These are phyloP conservation scores for Euplagia quadripunctaria DNA, from an alignment of 2,888 invertebrate species.

Conservation along the genomic window DNA sequence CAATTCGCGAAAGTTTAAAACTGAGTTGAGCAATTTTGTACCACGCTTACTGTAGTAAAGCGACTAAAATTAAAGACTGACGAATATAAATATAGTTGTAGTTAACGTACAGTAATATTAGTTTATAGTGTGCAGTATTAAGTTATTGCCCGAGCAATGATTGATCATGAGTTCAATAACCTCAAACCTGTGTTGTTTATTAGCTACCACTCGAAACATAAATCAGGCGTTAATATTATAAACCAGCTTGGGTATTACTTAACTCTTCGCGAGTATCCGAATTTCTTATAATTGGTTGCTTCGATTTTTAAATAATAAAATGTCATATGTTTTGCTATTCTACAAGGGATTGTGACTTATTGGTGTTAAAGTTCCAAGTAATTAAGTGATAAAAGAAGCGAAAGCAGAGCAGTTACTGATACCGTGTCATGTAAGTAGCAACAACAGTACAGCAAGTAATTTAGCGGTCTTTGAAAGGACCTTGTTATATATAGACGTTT, in stretches of 20 bases:
- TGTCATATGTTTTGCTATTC: background rate
- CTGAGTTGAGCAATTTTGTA: background rate
- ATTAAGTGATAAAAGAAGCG: too few relatives aligned
- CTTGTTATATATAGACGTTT: too few relatives aligned
- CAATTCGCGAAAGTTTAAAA: background rate
- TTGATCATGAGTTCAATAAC: background rate
- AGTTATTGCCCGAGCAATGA: background rate
- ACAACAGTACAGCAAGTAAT: too few relatives aligned
- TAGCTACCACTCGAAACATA: background rate
- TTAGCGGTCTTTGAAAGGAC: too few relatives aligned
- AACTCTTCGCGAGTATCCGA: background rate
- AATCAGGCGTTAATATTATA: background rate
- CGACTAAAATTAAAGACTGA: background rate
- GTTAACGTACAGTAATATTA: too few relatives aligned
- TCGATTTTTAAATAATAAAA: background rate
- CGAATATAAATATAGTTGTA: too few relatives aligned
- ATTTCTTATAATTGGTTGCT: background rate
- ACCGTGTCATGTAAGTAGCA: too few relatives aligned
- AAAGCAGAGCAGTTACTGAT: too few relatives aligned
- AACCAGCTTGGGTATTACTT: background rate
- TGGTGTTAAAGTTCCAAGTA: too few relatives aligned
- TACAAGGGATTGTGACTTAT: background rate
- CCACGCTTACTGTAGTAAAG: background rate
- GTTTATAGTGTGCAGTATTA: background rate
- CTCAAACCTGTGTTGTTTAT: background rate